Conservation (phyloP, 2,113 vertebrate species). For the Burhinus oedicnemus region DNA sequence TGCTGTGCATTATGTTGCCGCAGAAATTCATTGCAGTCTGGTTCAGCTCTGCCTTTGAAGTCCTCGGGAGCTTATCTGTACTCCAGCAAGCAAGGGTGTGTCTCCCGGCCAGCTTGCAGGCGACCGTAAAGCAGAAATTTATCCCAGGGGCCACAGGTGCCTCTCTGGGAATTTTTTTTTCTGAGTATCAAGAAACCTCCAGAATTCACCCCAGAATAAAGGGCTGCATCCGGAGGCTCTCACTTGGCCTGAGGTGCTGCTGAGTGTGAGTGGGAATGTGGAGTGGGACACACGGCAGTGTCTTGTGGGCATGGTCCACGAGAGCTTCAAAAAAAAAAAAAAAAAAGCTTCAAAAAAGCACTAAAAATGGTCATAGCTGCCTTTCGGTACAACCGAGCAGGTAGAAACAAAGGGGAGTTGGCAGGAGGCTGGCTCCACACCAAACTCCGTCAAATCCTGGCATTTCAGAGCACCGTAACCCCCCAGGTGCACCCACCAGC, state of each 20-base stretch:
- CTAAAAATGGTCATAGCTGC: not conserved
- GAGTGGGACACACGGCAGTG: not conserved
- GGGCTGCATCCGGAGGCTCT: not conserved
- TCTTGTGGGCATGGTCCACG: too few species aligned
- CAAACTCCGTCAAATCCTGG: not conserved
- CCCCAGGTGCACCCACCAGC: not conserved
- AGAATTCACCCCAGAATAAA: not conserved
- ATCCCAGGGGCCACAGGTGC: slow-evolving; percentile 36
- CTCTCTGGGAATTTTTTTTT: not conserved
- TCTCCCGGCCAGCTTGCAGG: not conserved
- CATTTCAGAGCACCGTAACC: not conserved
- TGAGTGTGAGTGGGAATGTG: not conserved
- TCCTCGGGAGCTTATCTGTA: slow-evolving; percentile 51
- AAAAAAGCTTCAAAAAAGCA: not conserved
- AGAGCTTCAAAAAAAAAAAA: not conserved
- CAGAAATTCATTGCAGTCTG: slow-evolving; percentile 36
- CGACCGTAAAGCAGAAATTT: slow-evolving; percentile 18
- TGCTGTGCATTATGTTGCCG: slow-evolving; percentile 27
- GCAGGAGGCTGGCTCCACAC: not conserved
- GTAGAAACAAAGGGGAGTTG: not conserved
- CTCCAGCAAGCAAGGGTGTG: slow-evolving; percentile 49
- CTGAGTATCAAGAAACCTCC: not conserved
- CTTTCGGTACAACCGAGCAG: not conserved
- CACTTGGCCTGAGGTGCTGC: not conserved
- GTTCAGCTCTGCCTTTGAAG: slow-evolving; percentile 66